A percentile compares a stretch with the other conserved stretches of the same genome.
Evolutionary conservation across 1,140 invertebrate genomes (phyloP).

Genomic region (Microplitis mediator): DNA sequence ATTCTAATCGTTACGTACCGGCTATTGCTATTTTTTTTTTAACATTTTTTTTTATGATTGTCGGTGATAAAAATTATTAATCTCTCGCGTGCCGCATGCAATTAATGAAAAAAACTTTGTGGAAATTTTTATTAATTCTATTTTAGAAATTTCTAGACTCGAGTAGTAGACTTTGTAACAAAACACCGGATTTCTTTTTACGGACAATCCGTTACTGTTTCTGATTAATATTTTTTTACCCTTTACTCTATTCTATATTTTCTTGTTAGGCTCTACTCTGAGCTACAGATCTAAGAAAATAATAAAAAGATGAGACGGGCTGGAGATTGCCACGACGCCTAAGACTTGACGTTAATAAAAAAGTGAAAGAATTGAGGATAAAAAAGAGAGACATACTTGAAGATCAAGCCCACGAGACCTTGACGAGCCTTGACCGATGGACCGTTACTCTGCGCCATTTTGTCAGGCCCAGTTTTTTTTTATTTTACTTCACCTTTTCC

Average conservation of each 20-base stretch:
- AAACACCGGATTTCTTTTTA: too few relatives aligned
- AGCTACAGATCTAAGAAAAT: too few relatives aligned
- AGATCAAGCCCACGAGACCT: constrained; percentile 46
- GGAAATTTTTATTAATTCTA: too few relatives aligned
- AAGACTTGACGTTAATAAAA: neutral
- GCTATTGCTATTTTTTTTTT: constrained; percentile 26
- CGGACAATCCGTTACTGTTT: neutral
- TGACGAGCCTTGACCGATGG: constrained; percentile 55
- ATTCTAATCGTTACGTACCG: constrained; percentile 37
- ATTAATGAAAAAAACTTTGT: too few relatives aligned
- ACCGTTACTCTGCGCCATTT: constrained; percentile 48
- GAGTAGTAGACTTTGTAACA: too few relatives aligned
- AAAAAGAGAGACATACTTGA: constrained; percentile 32
- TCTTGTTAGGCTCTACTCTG: neutral
- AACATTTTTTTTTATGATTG: constrained; percentile 30
- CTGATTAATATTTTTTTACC: too few relatives aligned
- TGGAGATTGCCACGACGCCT: too few relatives aligned
- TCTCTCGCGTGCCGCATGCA: too few relatives aligned
- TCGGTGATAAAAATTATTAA: too few relatives aligned
- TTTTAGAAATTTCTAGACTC: too few relatives aligned
- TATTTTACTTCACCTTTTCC: neutral
- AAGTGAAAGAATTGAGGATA: constrained; percentile 22
- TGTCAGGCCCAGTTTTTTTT: neutral
- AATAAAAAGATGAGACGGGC: too few relatives aligned
- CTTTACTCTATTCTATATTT: neutral